These are phyloP conservation scores for Tanypteryx hageni DNA, from an alignment of 2,888 invertebrate genomes.

Conservation along the genomic window DNA sequence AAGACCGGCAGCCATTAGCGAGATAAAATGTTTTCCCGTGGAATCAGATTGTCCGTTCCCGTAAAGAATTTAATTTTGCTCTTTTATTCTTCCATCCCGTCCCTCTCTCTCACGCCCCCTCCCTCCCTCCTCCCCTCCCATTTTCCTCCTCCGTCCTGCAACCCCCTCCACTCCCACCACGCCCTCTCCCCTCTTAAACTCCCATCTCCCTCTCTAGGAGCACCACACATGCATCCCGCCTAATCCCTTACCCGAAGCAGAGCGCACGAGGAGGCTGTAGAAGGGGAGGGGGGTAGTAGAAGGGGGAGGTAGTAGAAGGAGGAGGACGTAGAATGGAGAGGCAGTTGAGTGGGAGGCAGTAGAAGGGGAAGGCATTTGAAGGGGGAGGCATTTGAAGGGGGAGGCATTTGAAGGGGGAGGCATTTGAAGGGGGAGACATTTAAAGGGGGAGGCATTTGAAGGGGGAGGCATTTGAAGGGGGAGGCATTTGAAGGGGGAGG, in stretches of 20 bases:
- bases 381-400: too few relatives aligned
- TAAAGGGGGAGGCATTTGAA: too few relatives aligned
- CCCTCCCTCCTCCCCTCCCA: background rate
- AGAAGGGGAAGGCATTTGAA: too few relatives aligned
- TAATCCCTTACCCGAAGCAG: background rate
- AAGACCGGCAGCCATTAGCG: slow-evolving; percentile 52
- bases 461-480: too few relatives aligned
- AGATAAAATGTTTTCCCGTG: slow-evolving; percentile 64
- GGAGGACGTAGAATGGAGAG: too few relatives aligned
- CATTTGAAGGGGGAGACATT: too few relatives aligned
- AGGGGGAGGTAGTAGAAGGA: background rate
- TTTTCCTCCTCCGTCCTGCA: background rate
- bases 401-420: background rate
- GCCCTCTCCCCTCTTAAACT: background rate
- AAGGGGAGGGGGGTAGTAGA: background rate
- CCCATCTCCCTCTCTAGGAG: background rate
- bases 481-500: too few relatives aligned
- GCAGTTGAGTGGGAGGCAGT: too few relatives aligned
- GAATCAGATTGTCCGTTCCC: slow-evolving; percentile 61
- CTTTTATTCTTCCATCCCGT: slow-evolving; percentile 59
- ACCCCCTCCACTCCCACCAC: background rate
- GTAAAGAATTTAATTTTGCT: slow-evolving; percentile 60
- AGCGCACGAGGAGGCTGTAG: background rate
- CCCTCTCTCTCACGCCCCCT: background rate
- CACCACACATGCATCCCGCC: background rate